phyloP scores from a whole-genome alignment of 2,888 invertebrate species.

The Leucophenga montana region DNA sequence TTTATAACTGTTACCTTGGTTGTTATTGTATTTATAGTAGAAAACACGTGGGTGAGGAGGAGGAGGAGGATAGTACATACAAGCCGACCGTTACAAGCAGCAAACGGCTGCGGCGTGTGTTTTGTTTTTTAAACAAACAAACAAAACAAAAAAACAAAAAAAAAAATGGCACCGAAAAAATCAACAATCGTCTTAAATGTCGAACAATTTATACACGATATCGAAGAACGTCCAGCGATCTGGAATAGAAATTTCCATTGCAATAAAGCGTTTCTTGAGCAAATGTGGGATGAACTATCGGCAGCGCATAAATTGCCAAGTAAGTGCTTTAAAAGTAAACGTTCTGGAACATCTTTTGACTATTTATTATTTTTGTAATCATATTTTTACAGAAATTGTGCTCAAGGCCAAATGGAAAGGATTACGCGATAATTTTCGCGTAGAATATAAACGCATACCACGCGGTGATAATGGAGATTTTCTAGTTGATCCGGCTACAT shows the following conservation, averaged over 20 bases:
- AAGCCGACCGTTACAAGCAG: conserved; percentile 35
- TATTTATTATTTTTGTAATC: no score
- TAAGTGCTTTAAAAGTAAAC: no score
- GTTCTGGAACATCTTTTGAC: no score
- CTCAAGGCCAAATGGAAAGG: conserved; percentile 74
- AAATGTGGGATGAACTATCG: conserved; percentile 73
- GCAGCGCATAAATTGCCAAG: conserved; percentile 71
- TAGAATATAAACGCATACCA: conserved; percentile 73
- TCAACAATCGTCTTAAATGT: conserved; percentile 72
- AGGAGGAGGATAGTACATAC: neutral
- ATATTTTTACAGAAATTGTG: conserved; percentile 64
- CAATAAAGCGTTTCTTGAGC: conserved; percentile 72
- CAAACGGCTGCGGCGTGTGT: conserved; percentile 14
- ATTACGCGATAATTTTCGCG: conserved; percentile 73
- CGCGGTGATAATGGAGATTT: conserved; percentile 71
- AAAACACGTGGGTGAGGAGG: neutral
- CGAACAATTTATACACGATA: conserved; percentile 72
- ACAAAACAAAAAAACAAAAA: conserved; percentile 23
- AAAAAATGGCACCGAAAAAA: conserved; percentile 71
- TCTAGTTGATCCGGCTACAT: conserved; percentile 69
- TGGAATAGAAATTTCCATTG: conserved; percentile 74
- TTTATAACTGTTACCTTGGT: neutral
- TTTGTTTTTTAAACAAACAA: conserved; percentile 31
- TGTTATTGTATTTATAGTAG: conserved; percentile 1
- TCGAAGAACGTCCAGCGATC: conserved; percentile 72